Evolutionary conservation across 2,113 vertebrate species (phyloP).

Genomic region (Ciconia stormi): DNA sequence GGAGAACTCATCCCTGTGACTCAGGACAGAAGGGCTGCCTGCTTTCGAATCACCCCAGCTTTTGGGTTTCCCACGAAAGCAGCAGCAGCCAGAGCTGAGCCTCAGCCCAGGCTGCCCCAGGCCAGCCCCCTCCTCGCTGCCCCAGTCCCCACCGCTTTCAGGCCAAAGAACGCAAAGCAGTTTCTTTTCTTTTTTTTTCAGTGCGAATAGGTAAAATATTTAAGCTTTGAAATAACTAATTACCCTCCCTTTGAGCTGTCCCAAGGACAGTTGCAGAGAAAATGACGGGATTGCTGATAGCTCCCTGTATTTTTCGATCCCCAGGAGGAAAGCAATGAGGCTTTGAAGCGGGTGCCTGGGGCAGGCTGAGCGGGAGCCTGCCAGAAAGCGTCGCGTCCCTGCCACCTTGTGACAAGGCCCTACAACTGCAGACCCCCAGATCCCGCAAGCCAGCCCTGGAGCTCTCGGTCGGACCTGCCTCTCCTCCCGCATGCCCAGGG

Average conservation of each 20-base stretch:
- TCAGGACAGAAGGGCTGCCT: not conserved
- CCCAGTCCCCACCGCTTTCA: not conserved
- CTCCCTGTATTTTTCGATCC: not conserved
- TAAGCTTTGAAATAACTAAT: not conserved
- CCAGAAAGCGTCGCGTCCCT: conserved; percentile 7
- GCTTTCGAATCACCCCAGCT: not conserved
- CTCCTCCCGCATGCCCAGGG: not conserved
- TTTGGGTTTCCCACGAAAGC: not conserved
- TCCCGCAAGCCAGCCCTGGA: not conserved
- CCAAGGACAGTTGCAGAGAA: not conserved
- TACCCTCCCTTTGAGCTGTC: not conserved
- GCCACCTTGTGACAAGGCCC: conserved; percentile 55
- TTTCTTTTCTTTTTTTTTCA: not conserved
- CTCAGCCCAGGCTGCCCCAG: not conserved
- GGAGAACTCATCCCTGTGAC: not conserved
- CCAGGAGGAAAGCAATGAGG: not conserved
- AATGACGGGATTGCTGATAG: not conserved
- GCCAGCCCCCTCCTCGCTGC: not conserved
- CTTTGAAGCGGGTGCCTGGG: not conserved
- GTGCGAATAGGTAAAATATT: not conserved
- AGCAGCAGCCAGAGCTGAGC: not conserved
- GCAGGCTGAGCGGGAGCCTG: not conserved
- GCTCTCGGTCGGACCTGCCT: not conserved
- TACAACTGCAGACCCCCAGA: conserved; percentile 27
- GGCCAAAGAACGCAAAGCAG: not conserved